Conservation (phyloP, 2,888 invertebrate species). For the Ophioninae sp. region DNA sequence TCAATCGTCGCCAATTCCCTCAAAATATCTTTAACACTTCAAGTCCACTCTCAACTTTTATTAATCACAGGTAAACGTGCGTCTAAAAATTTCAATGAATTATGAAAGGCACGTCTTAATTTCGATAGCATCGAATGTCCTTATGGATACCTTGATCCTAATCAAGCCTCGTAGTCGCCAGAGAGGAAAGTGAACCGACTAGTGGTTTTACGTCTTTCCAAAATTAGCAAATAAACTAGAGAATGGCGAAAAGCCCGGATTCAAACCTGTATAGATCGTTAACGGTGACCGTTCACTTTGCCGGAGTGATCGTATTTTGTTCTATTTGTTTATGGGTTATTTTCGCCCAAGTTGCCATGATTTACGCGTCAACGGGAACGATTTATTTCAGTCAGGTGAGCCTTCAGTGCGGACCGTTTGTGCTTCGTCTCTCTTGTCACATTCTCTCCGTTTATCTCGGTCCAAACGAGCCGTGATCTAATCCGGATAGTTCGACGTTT, state of each 20-base stretch:
- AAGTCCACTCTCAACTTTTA: background rate
- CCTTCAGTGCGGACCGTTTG: slow-evolving; percentile 41
- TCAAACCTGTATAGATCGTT: slow-evolving; percentile 24
- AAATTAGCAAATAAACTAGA: slow-evolving; percentile 1
- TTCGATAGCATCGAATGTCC: background rate
- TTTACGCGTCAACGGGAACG: slow-evolving; percentile 42
- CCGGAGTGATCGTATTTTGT: slow-evolving; percentile 29
- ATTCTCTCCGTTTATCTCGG: background rate
- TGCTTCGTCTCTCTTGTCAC: slow-evolving; percentile 24
- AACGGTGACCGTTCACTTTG: slow-evolving; percentile 42
- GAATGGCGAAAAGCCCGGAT: slow-evolving; percentile 16
- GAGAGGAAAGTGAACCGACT: background rate
- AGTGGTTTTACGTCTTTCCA: background rate
- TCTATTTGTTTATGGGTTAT: slow-evolving; percentile 31
- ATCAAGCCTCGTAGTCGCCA: background rate
- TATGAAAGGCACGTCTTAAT: background rate
- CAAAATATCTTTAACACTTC: background rate
- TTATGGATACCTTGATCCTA: background rate
- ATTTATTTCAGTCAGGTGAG: slow-evolving; percentile 55
- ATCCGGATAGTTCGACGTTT: slow-evolving; percentile 11
- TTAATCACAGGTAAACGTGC: background rate
- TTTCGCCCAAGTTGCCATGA: slow-evolving; percentile 25
- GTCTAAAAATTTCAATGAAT: background rate
- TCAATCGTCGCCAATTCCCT: too few relatives aligned
- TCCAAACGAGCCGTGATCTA: slow-evolving; percentile 34